Evolutionary conservation across 2,888 invertebrate species (phyloP), one percentile per base, ranked within the genome.

Genomic region (Fragum sueziense): DNA sequence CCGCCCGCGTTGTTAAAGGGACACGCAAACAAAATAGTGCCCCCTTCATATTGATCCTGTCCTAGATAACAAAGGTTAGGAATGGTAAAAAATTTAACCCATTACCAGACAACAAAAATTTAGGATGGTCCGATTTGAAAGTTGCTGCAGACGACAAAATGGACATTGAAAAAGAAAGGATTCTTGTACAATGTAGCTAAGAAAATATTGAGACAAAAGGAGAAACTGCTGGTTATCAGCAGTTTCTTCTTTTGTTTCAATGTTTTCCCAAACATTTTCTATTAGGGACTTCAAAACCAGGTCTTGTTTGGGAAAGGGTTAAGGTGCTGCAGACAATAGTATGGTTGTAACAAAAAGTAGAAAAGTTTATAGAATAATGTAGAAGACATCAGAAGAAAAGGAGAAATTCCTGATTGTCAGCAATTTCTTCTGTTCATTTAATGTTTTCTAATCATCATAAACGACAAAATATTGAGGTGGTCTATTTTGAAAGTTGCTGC

Each of bases 1-100:
- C 94, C 94, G 93, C 96, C 93, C 2, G 87, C 88, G 11, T 82
- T 89, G 4, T 87, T 90, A 17, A 88, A 88, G 78, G 92, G 92
- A 37, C 92, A 92, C 74, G 85, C 81, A 33, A 87, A 90, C 47
- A 92, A 91, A 82, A 88, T 90, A 75, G 88, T 92, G 67, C 92
- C 92, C 1, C 91, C 91, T 6, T 88, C 91, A 9, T 91, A 88
- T 76, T 92, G 85, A 41, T 11, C 17, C 9, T 11, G 17, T 17
- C 17, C 11, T 41, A 41, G 9, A 17, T 41, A 17, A 9, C 9
- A 41, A 41, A 11, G 41, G 41, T 41, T 41, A 17, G 17, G 17
- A 17, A 41, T 41, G 9, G 11, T n/a, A n/a, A n/a, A n/a, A n/a
- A n/a, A n/a, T n/a, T n/a, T n/a, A n/a, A n/a, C n/a, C n/a, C n/a